Evolutionary conservation across 2,888 invertebrate genomes (phyloP).

Genomic region (Lottia scabra): DNA sequence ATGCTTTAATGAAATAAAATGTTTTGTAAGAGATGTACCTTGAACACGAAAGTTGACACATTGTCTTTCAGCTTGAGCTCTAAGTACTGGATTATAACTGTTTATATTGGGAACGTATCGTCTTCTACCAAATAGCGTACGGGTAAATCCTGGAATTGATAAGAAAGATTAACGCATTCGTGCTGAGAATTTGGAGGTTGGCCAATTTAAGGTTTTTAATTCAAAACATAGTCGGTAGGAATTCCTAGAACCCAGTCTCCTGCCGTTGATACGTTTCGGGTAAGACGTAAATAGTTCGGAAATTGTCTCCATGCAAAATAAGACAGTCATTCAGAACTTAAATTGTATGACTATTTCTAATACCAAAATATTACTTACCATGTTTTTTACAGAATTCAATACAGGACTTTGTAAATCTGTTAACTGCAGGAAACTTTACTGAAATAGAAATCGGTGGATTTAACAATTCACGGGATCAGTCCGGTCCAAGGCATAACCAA

Average conservation of each 20-base stretch:
- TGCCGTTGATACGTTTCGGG: no score
- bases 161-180: no score
- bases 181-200: no score
- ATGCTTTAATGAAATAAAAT: not conserved
- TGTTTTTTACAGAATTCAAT: slow-evolving; percentile 49
- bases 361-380: slow-evolving; percentile 35
- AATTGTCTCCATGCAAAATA: no score
- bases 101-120: slow-evolving; percentile 55
- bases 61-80: slow-evolving; percentile 62
- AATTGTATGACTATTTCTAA: no score
- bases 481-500: no score
- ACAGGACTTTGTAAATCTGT: slow-evolving; percentile 57
- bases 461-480: no score
- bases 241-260: no score
- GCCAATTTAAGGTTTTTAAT: no score
- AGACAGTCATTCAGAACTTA: no score
- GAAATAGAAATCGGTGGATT: slow-evolving; percentile 19
- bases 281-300: no score
- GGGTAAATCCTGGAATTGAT: slow-evolving; percentile 45
- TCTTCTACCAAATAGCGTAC: slow-evolving; percentile 54
- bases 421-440: slow-evolving; percentile 60
- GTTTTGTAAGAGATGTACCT: slow-evolving; percentile 41
- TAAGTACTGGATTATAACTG: slow-evolving; percentile 37
- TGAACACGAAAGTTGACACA: slow-evolving; percentile 66
- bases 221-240: no score